Base-by-base conservation (phyloP, 2,888 invertebrate species). In the Acronicta psi region DNA sequence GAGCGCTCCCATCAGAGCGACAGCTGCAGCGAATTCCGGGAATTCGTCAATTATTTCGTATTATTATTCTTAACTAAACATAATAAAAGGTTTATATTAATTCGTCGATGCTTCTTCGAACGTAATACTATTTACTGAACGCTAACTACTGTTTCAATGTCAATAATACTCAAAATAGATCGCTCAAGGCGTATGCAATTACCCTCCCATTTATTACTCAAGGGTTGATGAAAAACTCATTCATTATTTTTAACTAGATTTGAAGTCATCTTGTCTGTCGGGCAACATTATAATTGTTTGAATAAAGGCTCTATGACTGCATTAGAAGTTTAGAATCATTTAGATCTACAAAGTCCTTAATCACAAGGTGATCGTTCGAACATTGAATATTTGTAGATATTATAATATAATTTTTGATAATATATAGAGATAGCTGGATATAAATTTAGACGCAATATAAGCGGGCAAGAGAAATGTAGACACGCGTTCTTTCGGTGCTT, bases 251-350 rank as follows among this genome's bases (percentile, higher is more conserved):
- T 34, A 65, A 51, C 68, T 75, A 75, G 46, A 51, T 56, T 59
- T 69, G 64, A 73, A 68, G 56, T 77, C 59, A 70, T 63, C 65
- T 63, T 59, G n/a, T 64, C 63, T 77, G 76, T 77, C 64, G 65
- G 69, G 75, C 78, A 78, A 68, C 65, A 75, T 74, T 80, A 79
- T 74, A 65, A n/a, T n/a, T n/a, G n/a, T n/a, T n/a, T n/a, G n/a
- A 74, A 77, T 71, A 63, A 66, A 69, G 56, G 58, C 74, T 61
- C 56, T 64, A 74, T 69, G 69, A 67, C 64, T 67, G 76, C 71
- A 66, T 63, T 73, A 76, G 62, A 66, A 77, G 63, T 73, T 70
- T 62, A 63, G 73, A 73, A 59, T 60, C 55, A 52, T 59, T 62
- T 60, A 69, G 66, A 71, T 65, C 69, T 69, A 73, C 56, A 58